A percentile compares a stretch with the other conserved stretches of the same genome.
Evolutionary conservation across 2,113 vertebrate genomes (phyloP).

Genomic region (Thalassarche chlororhynchos): DNA sequence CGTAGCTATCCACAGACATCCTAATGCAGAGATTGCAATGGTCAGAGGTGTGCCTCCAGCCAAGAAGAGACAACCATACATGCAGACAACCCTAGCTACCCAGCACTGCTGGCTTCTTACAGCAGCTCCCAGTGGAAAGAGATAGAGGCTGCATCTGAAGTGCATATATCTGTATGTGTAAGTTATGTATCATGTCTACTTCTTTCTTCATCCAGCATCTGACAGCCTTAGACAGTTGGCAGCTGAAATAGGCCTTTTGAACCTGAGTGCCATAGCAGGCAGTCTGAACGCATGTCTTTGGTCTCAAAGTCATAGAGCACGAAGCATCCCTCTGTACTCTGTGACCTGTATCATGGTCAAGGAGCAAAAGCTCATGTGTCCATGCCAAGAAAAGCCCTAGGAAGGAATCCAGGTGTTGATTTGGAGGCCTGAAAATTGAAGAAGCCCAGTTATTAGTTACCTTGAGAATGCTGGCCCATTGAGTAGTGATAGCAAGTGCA

Average conservation of each 20-base stretch:
- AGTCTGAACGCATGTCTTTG: neutral
- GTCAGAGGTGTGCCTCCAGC: neutral
- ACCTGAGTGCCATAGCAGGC: neutral
- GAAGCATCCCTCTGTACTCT: neutral
- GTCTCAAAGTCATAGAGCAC: neutral
- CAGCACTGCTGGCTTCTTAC: neutral
- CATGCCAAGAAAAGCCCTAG: neutral
- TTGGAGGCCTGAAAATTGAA: neutral
- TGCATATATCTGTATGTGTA: neutral
- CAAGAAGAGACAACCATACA: neutral
- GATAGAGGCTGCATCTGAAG: neutral
- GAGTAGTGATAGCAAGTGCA: neutral
- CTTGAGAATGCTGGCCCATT: neutral
- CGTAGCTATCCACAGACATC: neutral
- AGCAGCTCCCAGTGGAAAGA: neutral
- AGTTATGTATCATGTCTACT: neutral
- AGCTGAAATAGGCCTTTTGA: neutral
- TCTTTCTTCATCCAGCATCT: neutral
- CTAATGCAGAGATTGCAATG: neutral
- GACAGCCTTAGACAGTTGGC: neutral
- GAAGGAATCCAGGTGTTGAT: neutral
- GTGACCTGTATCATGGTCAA: neutral
- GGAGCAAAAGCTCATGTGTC: neutral
- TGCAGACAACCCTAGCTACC: neutral
- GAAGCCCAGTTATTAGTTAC: neutral